Conservation (phyloP, 1,140 invertebrate species). For the Melipona quadrifasciata region DNA sequence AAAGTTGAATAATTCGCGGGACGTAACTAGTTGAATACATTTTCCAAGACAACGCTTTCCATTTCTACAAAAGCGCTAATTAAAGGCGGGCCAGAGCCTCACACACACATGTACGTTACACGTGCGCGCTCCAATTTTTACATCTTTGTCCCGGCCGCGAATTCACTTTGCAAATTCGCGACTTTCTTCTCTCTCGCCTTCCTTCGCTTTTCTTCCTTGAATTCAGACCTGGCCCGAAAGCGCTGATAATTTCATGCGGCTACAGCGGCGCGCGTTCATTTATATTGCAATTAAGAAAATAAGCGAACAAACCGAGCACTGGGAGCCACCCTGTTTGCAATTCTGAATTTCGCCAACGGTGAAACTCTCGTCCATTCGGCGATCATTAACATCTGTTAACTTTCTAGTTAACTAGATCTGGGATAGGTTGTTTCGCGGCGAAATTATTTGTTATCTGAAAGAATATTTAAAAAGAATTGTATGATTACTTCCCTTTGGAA, state of each 20-base stretch:
- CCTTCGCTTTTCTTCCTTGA: not conserved
- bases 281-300: conserved; percentile 10
- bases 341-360: not conserved
- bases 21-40: conserved; percentile 37
- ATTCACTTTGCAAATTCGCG: conserved; percentile 12
- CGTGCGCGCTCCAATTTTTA: not conserved
- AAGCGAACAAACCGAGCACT: not conserved
- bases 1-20: conserved; percentile 33
- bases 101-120: not conserved
- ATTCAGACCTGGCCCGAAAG: not conserved
- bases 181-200: no score
- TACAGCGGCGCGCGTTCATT: not conserved
- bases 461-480: not conserved
- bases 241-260: conserved; percentile 23
- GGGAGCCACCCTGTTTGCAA: not conserved
- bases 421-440: not conserved
- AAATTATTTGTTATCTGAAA: not conserved
- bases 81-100: conserved; percentile 6
- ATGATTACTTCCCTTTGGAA: not conserved
- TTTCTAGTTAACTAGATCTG: not conserved
- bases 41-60: conserved; percentile 39
- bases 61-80: conserved; percentile 31
- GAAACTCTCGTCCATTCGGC: not conserved
- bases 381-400: conserved; percentile 21
- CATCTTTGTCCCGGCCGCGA: conserved; percentile 19